Evolutionary conservation across 1,140 invertebrate genomes (phyloP), one percentile per base, ranked within the genome.

Genomic region (Heliconius nattereri): DNA sequence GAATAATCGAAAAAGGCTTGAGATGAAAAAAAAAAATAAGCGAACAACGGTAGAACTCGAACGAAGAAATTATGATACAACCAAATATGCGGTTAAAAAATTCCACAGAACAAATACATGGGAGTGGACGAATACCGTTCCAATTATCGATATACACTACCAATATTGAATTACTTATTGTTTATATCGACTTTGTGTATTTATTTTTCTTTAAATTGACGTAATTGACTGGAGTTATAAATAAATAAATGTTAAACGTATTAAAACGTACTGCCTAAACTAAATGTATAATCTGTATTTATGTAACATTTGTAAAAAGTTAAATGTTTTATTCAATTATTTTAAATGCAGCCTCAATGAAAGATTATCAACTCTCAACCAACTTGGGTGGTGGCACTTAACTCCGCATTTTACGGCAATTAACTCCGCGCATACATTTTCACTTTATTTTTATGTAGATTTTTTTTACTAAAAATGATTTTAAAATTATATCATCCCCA

Each of bases 31-130:
- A 79, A 49, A 74, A 83, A 81, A 83, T 76, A 84, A 84, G 20
- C 82, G 49, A 52, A 20, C 49, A 52, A 52, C 49, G 49, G 49
- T 52, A 81, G 76, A 85, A 82, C 75, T 79, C 81, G 35, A 84
- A 85, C 88, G 88, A 93, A 92, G 90, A 93, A 93, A 89, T 91
- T 93, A 92, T 93, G 90, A 91, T 93, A 90, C 90, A 88, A 88
- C 91, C 91, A 89, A 91, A 92, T 91, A 89, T 85, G 89, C 84
- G 81, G 77, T 70, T 74, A 92, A 92, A 91, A 90, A 90, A 84
- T 85, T 78, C 80, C 49, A 20, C 16, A 52, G 49, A 52, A 52
- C 19, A 52, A 52, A 52, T 52, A 52, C 49, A 52, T 20, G 49
- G 19, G 49, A 52, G 19, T 20, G 49, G 49, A 20, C 74, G 85